These are phyloP conservation scores for Linhomoeus sp. DNA, from an alignment of 2,888 invertebrate species.

Conservation along the genomic window DNA sequence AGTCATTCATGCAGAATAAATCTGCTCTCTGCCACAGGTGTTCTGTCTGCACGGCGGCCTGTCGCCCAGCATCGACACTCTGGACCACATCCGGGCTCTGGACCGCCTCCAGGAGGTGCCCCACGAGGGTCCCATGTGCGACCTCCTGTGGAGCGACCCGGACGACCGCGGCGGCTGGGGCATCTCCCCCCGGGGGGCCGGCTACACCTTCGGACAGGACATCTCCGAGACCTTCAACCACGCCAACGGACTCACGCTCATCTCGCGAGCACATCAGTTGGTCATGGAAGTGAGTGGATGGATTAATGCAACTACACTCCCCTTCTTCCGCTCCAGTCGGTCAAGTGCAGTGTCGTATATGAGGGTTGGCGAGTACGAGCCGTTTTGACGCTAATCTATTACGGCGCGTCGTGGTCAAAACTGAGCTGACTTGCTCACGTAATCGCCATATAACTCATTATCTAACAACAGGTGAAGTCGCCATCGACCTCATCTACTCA, in stretches of 20 bases:
- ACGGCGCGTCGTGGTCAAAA: too few species aligned
- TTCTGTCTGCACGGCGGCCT: slow-evolving; percentile 95
- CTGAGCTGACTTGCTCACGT: too few species aligned
- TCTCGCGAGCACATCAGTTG: slow-evolving; percentile 90
- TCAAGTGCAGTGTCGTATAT: too few species aligned
- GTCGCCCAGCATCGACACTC: slow-evolving; percentile 88
- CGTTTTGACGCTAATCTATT: too few species aligned
- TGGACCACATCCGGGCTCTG: slow-evolving; percentile 89
- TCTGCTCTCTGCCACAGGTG: too few species aligned
- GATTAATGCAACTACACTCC: too few species aligned
- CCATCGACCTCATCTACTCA: too few species aligned
- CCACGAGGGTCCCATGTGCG: slow-evolving; percentile 81
- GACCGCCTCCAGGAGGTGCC: slow-evolving; percentile 56
- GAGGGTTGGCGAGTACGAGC: too few species aligned
- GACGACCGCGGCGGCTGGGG: slow-evolving; percentile 99
- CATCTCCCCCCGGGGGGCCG: slow-evolving; percentile 92
- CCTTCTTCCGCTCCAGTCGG: too few species aligned
- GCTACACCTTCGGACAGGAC: slow-evolving; percentile 97
- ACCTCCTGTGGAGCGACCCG: slow-evolving; percentile 94
- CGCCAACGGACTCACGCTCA: slow-evolving; percentile 88
- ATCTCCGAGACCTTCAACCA: slow-evolving; percentile 99
- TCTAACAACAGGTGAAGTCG: too few species aligned
- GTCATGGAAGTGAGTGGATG: slow-evolving; percentile 76
- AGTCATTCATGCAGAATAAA: too few species aligned
- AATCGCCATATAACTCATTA: too few species aligned